Evolutionary conservation across 2,113 vertebrate species (phyloP), one percentile per base, ranked within the genome.

Genomic region (Heterotis niloticus): DNA sequence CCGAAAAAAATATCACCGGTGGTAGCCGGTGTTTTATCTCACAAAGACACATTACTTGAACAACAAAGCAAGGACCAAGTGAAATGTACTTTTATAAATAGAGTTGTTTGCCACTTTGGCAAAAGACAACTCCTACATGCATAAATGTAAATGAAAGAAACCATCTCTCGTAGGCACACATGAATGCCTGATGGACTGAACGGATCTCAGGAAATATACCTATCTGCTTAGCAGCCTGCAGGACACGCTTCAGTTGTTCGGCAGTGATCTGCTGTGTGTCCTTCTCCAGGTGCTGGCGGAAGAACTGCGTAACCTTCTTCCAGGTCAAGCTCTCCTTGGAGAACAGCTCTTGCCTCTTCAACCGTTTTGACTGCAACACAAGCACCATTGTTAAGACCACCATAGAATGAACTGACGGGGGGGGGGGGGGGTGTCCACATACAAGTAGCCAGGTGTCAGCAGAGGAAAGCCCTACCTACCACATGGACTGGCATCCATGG

Each of bases 161-260:
- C 4, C 28, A 70, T 34, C 68, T 70, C 34, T 18, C 10, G 26
- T 5, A 20, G n/a, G 70, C 70, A 44, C 23, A 20, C 51, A 12
- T 23, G 52, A 4, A 60, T 28, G 56, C 20, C 14, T 24, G 24
- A 65, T 26, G 54, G 51, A 20, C 28, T 28, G 20, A 16, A 26
- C 20, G 20, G 26, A 9, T 62, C 16, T 26, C 64, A 68, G 65
- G 56, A 51, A 44, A 29, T 74, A 83, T 94, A 99, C 97, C 96
- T 81, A 99, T 96, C 86, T 96, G 95, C 88, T 93, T 96, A 86
- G 97, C 95, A 87, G 96, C 94, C 82, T 93, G 92, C 69, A 98
- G 90, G 87, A 98, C 86, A 82, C 86, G 91, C 91, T 91, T 97
- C 89, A 99, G 91, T 82, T 98, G 94, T 83, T 91, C 90, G 83